A percentile compares a stretch with the other conserved stretches of the same genome.
Conservation (phyloP, 2,113 vertebrate genomes). For the Cathartes aura region DNA sequence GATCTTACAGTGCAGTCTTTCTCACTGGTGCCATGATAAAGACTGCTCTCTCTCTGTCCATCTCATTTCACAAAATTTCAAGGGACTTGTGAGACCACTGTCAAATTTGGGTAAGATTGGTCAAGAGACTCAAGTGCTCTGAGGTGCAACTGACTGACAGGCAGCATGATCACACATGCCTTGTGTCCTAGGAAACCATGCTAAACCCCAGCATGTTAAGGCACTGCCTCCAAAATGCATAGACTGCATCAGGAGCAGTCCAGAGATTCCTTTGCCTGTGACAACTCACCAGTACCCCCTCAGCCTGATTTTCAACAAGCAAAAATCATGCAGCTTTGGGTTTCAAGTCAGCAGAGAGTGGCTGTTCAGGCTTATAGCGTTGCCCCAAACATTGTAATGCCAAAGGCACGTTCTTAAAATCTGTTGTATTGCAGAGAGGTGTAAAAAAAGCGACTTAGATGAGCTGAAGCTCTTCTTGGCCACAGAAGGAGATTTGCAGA, state of each 20-base stretch:
- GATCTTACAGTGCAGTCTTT: not conserved
- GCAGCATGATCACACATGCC: accelerated
- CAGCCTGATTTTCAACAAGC: not conserved
- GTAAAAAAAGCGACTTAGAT: not conserved
- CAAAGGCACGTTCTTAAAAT: not conserved
- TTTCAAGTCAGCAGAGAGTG: not conserved
- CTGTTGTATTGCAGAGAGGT: not conserved
- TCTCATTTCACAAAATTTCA: accelerated
- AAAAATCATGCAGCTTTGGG: not conserved
- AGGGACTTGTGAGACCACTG: not conserved
- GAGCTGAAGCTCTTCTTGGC: not conserved
- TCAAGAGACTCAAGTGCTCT: not conserved
- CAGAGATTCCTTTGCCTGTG: not conserved
- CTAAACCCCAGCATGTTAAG: not conserved
- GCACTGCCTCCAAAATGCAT: not conserved
- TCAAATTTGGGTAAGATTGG: not conserved
- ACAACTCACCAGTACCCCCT: not conserved
- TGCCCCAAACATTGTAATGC: not conserved
- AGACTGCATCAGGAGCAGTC: not conserved
- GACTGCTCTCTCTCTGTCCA: not conserved
- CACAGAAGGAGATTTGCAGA: not conserved
- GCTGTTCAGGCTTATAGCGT: not conserved
- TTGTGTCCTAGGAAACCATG: not conserved
- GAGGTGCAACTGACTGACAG: not conserved
- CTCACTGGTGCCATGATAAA: not conserved